Conservation (phyloP, 2,797 vertebrate species). For the Eulemur coronatus region DNA sequence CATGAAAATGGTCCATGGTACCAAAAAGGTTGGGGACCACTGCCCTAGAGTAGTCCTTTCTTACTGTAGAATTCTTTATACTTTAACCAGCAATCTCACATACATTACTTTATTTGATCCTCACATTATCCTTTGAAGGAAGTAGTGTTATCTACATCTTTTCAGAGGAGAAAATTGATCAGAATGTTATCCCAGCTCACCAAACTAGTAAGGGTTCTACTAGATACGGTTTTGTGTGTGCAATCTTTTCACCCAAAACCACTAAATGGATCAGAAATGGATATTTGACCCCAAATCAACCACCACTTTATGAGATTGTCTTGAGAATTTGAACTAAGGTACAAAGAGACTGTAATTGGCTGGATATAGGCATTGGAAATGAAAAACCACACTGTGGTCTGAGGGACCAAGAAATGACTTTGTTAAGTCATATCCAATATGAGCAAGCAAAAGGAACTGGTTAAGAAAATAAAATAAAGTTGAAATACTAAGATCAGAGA, state of each 20-base stretch:
- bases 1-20: no score
- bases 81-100: neutral
- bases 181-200: neutral
- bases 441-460: neutral
- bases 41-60: neutral
- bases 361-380: neutral
- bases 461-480: neutral
- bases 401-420: neutral
- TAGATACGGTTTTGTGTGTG: neutral
- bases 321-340: neutral
- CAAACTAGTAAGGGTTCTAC: neutral
- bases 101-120: neutral
- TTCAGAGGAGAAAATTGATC: neutral
- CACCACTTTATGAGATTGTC: neutral
- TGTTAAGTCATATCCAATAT: neutral
- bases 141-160: neutral
- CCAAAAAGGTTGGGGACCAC: no score
- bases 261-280: neutral
- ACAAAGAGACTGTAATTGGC: neutral
- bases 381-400: neutral
- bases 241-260: neutral
- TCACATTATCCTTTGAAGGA: neutral
- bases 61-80: neutral
- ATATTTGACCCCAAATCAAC: neutral
- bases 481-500: neutral